Base-by-base conservation (phyloP, 2,888 invertebrate species). In the Chrysopilus asiliformis region DNA sequence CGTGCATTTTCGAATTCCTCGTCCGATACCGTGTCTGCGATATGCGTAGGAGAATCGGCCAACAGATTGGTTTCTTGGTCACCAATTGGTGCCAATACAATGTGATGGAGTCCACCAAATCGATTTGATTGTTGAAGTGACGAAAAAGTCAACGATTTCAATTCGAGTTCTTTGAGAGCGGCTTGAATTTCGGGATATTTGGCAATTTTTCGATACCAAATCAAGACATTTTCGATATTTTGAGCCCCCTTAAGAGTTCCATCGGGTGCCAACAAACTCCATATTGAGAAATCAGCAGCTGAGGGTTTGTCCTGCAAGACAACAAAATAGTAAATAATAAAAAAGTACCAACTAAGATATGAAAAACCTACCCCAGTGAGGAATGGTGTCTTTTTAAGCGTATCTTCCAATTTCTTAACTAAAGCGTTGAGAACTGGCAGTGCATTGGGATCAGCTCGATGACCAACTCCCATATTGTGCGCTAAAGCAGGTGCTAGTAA, bases 251-350 rank as follows among this genome's bases (percentile, higher is more conserved):
- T 69, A 8, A 76, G 57, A 27, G 72, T 71, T n/a, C 67, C 67
- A 45, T 72, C 74, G 0, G 79, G 80, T 52, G 79, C 82, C 4
- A 86, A 48, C 1, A 77, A 72, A 27, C 74, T 71, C 80, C 82
- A 86, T 42, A 85, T 64, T 4, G 74, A 68, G 36, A 81, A 64
- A 59, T 87, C 86, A 1, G 75, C 79, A 4, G 75, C 65, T 14
- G 76, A 71, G 17, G 80, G 39, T 44, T 69, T 68, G 39, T 70
- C 67, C 77, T 79, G 56, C 35, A 68, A 65, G 43, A 33, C 34
- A 36, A 12, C 35, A 38, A 41, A 20, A 40, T 20, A 32, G 35
- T 24, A 26, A 22, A 18, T 20, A 33, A 27, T 35, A 19, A 16
- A 26, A 34, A 19, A n/a, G n/a, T n/a, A n/a, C n/a, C n/a, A n/a